Base-by-base conservation (phyloP, 2,113 vertebrate genomes). In the Centropus unirufus region DNA sequence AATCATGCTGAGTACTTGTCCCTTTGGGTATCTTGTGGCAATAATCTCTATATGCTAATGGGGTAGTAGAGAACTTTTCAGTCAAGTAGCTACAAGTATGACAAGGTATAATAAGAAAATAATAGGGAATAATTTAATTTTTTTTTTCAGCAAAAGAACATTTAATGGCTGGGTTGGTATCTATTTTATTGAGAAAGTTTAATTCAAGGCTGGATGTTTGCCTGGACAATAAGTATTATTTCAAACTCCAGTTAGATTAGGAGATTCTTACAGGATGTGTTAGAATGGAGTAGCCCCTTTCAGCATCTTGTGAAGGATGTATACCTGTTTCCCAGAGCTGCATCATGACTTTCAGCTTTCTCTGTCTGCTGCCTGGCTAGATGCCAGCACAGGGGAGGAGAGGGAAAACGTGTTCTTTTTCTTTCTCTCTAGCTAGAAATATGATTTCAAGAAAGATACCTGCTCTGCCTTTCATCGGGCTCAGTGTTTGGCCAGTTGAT, bases 331-430 rank as follows among this genome's bases (percentile, higher is more conserved):
- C 64, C 54, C 66, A 75, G 81, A 92, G 92, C 62, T 51, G 30
- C 24, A 64, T 57, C 64, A 62, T 32, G 83, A 63, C 44, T 85
- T 90, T 81, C 68, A 61, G 40, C 36, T 89, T 92, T 63, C 44
- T 32, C 74, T 89, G 73, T 55, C n/a, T 90, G 39, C 68, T 91
- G 18, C 66, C 61, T 86, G 83, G 62, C 36, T 29, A 63, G 68
- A 69, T 59, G 79, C 61, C 88, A 94, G 51, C 52, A 81, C n/a
- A 88, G 76, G 87, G n/a, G 57, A 92, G 36, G 72, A 93, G 83
- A 69, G 62, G 68, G 40, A 94, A 93, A 89, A 30, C 21, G n/a
- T 42, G 55, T 73, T 87, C 7, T 77, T 85, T 54, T 62, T 83
- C 68, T 75, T 89, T 86, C 76, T 70, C 21, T 83, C 40, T 32